Conservation (phyloP, 1,140 invertebrate genomes). For the Rhopalosiphum maidis region DNA sequence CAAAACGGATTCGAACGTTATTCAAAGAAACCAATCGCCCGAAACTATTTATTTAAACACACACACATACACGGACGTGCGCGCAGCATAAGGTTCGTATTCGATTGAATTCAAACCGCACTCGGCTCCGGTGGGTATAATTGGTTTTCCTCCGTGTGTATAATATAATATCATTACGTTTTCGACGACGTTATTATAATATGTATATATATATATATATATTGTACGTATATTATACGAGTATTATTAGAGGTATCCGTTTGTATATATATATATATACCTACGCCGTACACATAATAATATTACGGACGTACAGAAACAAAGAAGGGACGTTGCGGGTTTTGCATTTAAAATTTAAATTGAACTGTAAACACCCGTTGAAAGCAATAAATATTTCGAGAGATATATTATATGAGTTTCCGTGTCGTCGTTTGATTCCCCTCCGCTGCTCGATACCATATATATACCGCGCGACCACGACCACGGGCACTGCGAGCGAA, state of each 20-base stretch:
- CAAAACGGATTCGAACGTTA: constrained; percentile 43
- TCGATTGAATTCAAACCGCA: constrained; percentile 54
- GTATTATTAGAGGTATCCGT: background rate
- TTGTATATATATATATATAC: background rate
- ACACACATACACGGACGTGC: background rate
- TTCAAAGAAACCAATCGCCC: constrained; percentile 49
- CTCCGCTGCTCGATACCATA: background rate
- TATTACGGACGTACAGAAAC: background rate
- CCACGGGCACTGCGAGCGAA: background rate
- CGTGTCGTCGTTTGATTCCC: background rate
- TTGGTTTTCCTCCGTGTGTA: constrained; percentile 36
- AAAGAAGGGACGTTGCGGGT: constrained; percentile 39
- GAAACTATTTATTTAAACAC: constrained; percentile 53
- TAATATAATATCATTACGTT: background rate
- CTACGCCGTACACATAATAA: too few species aligned
- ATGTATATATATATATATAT: background rate
- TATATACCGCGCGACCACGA: background rate
- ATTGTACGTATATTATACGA: background rate
- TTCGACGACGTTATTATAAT: constrained; percentile 29
- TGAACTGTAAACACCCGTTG: constrained; percentile 53
- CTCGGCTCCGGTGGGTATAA: constrained; percentile 1
- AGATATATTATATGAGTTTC: background rate
- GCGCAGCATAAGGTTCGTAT: constrained; percentile 27
- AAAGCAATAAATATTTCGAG: constrained; percentile 36
- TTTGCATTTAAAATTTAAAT: constrained; percentile 57